A percentile compares a stretch with the other conserved stretches of the same genome.
Conservation (phyloP, 1,140 invertebrate species). For the Eupristina koningsbergeri region DNA sequence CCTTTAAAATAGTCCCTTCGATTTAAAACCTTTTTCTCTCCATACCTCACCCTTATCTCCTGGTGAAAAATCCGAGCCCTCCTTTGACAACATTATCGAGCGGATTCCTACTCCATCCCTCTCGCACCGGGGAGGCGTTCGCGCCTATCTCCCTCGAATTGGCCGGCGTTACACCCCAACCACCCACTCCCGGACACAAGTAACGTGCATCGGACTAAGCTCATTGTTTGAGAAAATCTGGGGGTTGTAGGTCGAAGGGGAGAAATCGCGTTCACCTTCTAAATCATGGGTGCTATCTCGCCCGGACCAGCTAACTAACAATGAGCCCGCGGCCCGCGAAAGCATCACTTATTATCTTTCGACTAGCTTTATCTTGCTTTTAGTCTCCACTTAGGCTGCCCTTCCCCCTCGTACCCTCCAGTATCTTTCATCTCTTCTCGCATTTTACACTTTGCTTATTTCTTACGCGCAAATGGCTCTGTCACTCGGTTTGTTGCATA, state of each 20-base stretch:
- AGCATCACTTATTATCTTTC: constrained; percentile 58
- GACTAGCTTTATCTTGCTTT: constrained; percentile 55
- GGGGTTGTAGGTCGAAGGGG: too few relatives aligned
- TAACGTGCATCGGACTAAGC: constrained; percentile 22
- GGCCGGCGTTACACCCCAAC: neutral
- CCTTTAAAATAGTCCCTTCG: neutral
- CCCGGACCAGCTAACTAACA: constrained; percentile 56
- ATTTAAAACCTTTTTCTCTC: neutral
- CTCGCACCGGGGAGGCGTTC: neutral
- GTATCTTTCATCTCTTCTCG: neutral
- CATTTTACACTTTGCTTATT: constrained; percentile 41
- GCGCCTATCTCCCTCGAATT: neutral
- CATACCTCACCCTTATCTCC: neutral
- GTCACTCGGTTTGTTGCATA: constrained; percentile 27
- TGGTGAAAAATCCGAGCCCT: neutral
- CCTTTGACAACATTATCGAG: neutral
- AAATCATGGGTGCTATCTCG: constrained; percentile 61
- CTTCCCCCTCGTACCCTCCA: neutral
- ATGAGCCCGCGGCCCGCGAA: constrained; percentile 55
- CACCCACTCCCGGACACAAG: neutral
- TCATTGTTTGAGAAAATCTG: constrained; percentile 44
- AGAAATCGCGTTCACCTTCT: constrained; percentile 47
- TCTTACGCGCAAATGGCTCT: constrained; percentile 34
- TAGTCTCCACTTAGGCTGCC: constrained; percentile 12
- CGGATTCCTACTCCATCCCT: neutral